Percentiles rank a stretch among this genome's conserved stretches.
phyloP scores from a whole-genome alignment of 2,797 vertebrate species.

The Limosa lapponica region DNA sequence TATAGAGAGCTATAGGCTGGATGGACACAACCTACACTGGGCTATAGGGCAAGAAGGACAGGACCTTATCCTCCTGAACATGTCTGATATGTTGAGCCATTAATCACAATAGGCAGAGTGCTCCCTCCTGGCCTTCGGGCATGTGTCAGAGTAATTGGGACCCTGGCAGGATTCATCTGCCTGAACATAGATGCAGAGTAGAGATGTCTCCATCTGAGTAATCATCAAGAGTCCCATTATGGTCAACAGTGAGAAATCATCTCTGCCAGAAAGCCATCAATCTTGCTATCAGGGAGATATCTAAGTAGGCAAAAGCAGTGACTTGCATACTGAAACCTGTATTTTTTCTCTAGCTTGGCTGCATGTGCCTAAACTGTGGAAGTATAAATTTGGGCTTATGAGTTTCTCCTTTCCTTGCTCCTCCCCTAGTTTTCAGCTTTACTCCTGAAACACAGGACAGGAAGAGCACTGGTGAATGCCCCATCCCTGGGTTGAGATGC shows the following conservation, averaged over 20 bases:
- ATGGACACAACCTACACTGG: neutral
- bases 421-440: neutral
- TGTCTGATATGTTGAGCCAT: rapidly evolving
- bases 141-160: neutral
- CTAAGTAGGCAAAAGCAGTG: neutral
- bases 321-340: neutral
- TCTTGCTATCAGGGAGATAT: neutral
- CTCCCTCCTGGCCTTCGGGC: rapidly evolving
- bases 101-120: neutral
- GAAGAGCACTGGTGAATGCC: neutral
- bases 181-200: neutral
- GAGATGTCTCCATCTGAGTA: neutral
- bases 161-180: neutral
- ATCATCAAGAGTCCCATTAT: neutral
- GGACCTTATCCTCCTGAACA: neutral
- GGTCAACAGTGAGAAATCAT: neutral
- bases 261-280: neutral
- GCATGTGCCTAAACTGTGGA: neutral
- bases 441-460: neutral
- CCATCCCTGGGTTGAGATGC: rapidly evolving
- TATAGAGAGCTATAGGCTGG: neutral
- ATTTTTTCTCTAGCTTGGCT: neutral
- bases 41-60: neutral
- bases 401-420: neutral
- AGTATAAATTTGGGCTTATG: neutral